A percentile compares a stretch with the other conserved stretches of the same genome.
Conservation (phyloP, 2,888 invertebrate genomes). For the Hipparchia semele region DNA sequence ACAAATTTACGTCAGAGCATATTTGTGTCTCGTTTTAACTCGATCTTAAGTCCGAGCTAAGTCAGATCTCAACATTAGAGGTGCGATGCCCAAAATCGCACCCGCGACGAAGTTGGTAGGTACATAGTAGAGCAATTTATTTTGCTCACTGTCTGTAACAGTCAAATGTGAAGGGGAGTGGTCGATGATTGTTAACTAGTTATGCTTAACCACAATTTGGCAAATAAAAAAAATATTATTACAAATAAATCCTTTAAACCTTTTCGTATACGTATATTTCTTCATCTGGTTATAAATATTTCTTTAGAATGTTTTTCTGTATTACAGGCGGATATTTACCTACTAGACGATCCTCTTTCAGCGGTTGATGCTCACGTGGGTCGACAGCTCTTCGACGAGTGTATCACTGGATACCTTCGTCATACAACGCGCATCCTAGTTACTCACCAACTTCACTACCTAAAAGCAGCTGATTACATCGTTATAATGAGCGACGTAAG, state of each 20-base stretch:
- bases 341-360: conserved; percentile 92
- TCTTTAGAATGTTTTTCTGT: not conserved
- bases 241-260: not conserved
- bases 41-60: no score
- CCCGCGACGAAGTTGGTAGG: not conserved
- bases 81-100: no score
- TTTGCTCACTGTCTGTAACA: no score
- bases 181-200: no score
- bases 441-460: conserved; percentile 93
- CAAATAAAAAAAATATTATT: no score
- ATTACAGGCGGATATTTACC: conserved; percentile 87
- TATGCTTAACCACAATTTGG: no score
- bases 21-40: no score
- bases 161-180: no score
- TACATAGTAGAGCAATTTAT: not conserved
- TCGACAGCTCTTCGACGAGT: conserved; percentile 89
- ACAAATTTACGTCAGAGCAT: no score
- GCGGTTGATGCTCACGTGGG: conserved; percentile 92
- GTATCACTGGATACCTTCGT: conserved; percentile 86
- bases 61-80: no score
- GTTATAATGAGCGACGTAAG: conserved; percentile 81
- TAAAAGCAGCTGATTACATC: conserved; percentile 79
- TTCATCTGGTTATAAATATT: not conserved
- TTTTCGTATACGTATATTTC: not conserved
- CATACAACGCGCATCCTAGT: conserved; percentile 90